phyloP scores from a whole-genome alignment of 1,140 invertebrate genomes.

The Listronotus oregonensis region DNA sequence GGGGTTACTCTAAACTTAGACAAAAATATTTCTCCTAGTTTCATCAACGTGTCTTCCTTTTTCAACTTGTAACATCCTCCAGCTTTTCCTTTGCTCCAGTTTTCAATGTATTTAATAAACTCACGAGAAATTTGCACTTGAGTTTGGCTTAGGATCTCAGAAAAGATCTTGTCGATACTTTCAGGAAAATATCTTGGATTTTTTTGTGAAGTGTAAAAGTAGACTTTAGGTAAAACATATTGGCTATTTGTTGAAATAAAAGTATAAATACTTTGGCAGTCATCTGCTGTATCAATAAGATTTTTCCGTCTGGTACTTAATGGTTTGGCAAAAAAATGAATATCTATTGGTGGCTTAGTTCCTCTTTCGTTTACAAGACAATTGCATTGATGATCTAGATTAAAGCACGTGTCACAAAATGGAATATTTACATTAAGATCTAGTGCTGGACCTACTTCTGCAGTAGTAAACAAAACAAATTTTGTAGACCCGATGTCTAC shows the following conservation, averaged over 20 bases:
- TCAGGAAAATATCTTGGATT: not conserved
- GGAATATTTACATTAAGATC: no score
- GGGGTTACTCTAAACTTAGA: not conserved
- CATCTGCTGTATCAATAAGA: constrained; percentile 4
- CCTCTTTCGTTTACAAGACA: not conserved
- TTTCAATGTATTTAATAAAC: constrained; percentile 4
- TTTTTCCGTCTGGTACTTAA: not conserved
- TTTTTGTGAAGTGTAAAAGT: constrained; percentile 11
- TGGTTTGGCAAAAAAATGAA: not conserved
- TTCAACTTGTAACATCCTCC: constrained; percentile 14
- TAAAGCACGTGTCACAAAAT: not conserved
- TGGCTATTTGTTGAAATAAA: not conserved
- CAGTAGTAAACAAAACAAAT: constrained; percentile 10
- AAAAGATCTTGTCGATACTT: not conserved
- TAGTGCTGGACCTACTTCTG: not conserved
- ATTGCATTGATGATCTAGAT: not conserved
- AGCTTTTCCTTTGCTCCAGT: not conserved
- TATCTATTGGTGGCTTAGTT: not conserved
- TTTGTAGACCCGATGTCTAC: not conserved
- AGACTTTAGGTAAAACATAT: constrained; percentile 2
- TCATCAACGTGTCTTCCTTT: constrained; percentile 10
- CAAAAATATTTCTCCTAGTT: not conserved
- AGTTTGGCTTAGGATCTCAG: not conserved
- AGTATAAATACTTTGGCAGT: not conserved
- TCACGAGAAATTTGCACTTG: not conserved